phyloP scores from a whole-genome alignment of 92 coral and sea anemone genomes.

The Chrysogorgia sp. region DNA sequence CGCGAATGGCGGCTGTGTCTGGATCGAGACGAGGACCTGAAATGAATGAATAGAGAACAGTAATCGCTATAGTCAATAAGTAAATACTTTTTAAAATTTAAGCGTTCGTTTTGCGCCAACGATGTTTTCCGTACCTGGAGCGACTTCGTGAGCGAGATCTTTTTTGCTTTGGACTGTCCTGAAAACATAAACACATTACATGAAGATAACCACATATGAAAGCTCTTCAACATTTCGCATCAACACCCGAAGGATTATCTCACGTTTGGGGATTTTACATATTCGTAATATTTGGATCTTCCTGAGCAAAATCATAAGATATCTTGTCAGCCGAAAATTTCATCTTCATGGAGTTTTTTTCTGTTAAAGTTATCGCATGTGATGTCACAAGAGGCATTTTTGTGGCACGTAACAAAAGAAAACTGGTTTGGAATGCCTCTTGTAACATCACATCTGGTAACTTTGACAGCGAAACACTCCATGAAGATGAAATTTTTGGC shows the following conservation, averaged over 20 bases:
- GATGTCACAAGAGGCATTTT: too few species aligned
- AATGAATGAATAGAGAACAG: slow-evolving; percentile 18
- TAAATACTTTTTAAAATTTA: background rate
- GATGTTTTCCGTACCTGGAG: slow-evolving; percentile 61
- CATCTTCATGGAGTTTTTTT: too few species aligned
- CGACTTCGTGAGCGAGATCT: slow-evolving; percentile 85
- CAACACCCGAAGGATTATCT: background rate
- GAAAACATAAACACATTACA: background rate
- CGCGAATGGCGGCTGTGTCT: slow-evolving; percentile 8
- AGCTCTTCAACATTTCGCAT: too few species aligned
- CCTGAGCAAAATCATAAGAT: too few species aligned
- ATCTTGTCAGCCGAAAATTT: too few species aligned
- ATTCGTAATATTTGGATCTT: too few species aligned
- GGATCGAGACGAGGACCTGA: slow-evolving; percentile 43
- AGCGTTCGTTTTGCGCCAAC: background rate
- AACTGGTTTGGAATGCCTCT: too few species aligned
- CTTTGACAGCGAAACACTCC: too few species aligned
- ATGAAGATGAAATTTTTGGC: too few species aligned
- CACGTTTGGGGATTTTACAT: background rate
- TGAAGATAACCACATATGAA: background rate
- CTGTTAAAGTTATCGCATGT: too few species aligned
- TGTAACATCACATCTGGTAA: too few species aligned
- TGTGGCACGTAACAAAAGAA: too few species aligned
- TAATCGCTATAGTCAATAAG: background rate
- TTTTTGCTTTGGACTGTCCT: slow-evolving; percentile 77